Base-by-base conservation (phyloP, 2,888 invertebrate genomes). In the Corythucha ciliata region DNA sequence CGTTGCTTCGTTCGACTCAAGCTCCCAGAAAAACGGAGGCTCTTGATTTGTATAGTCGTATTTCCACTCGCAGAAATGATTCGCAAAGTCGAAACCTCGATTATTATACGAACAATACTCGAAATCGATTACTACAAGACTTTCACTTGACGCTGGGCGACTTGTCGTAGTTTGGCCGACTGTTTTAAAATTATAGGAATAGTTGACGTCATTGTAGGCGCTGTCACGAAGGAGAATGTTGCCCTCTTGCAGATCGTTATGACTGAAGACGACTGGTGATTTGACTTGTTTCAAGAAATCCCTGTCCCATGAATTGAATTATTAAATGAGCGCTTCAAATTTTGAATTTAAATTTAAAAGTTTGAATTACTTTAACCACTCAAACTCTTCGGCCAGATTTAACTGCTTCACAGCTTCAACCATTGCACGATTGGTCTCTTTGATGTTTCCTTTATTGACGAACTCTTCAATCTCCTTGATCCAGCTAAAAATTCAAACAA, bases 61-160 rank as follows among this genome's bases (percentile, higher is more conserved):
- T 1, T 79, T 78, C 89, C 91, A 90, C 67, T 94, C 94, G 58
- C 87, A 76, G 67, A 94, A 92, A 64, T 94, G 94, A 68, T 94
- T 94, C 3, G 93, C 93, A 42, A 94, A 73, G 68, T 94, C 94
- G 68, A 92, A 94, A 0, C 84, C 91, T 45, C 92, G 74, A 66
- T 88, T 87, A 66, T 94, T 93, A 70, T 94, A 94, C 0, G 92
- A 86, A 68, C 92, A 92, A 66, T 93, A 94, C 69, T 94, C 93
- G 67, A 89, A 94, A 68, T 94, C 94, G 63, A 89, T 90, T 21
- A 90, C 74, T 16, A 85, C 82, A 26, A 90, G 69, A 57, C 78
- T 77, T 1, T 80, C 78, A 46, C 76, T 75, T 46, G 76, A 75
- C 10, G 42, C 42, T 33, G 52, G 24, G 18, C 24, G 29, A 7